Evolutionary conservation across 2,888 invertebrate species (phyloP).

Genomic region (Lepidochitona cinerea): DNA sequence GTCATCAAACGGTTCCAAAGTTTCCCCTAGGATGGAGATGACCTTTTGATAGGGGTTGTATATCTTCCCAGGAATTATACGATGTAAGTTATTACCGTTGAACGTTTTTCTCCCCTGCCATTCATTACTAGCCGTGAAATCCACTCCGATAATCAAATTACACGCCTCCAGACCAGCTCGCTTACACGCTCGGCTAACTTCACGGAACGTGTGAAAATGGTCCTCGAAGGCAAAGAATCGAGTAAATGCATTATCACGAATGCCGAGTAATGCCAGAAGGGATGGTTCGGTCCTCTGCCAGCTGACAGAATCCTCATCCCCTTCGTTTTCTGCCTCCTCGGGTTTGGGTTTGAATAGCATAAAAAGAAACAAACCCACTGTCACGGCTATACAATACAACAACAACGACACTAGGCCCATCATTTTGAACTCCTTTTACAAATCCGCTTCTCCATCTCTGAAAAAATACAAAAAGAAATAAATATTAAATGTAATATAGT

Average conservation of each 20-base stretch:
- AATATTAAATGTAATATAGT: no score
- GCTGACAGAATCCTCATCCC: conserved; percentile 4
- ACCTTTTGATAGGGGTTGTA: conserved; percentile 73
- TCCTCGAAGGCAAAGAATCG: conserved; percentile 63
- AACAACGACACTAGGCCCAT: conserved; percentile 57
- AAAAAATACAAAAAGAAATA: no score
- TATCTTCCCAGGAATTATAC: conserved; percentile 60
- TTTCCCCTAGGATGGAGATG: conserved; percentile 65
- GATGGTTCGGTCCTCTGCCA: conserved; percentile 33
- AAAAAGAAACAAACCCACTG: conserved; percentile 55
- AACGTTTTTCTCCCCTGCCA: conserved; percentile 74
- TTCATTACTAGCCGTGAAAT: conserved; percentile 74
- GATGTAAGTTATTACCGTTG: conserved; percentile 70
- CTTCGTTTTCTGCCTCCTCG: conserved; percentile 22
- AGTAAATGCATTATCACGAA: conserved; percentile 25
- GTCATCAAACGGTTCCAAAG: conserved; percentile 64
- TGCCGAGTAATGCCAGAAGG: conserved; percentile 51
- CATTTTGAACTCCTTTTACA: no score
- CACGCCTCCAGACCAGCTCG: conserved; percentile 72
- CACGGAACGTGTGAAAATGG: conserved; percentile 67
- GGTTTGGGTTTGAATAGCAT: conserved; percentile 48
- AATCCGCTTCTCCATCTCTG: no score
- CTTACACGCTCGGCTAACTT: conserved; percentile 69
- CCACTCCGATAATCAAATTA: conserved; percentile 74
- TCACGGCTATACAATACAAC: conserved; percentile 56